A percentile compares a stretch with the other conserved stretches of the same genome.
phyloP scores from a whole-genome alignment of 2,888 invertebrate species.

The Rhamnusium bicolor region DNA sequence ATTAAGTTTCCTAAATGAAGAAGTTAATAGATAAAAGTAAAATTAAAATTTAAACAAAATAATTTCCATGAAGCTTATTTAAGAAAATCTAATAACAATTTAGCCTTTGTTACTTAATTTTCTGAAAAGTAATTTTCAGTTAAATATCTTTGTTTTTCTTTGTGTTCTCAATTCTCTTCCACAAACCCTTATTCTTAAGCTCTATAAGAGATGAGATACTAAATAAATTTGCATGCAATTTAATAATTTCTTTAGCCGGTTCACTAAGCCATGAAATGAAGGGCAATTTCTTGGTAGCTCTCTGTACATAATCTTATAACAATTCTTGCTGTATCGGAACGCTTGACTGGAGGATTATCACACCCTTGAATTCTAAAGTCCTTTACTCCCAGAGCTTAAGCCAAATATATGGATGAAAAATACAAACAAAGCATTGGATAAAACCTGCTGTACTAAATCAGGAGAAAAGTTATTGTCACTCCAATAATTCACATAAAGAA shows the following conservation, averaged over 20 bases:
- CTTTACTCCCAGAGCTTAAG: background rate
- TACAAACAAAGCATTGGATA: slow-evolving; percentile 20
- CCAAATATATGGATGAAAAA: slow-evolving; percentile 21
- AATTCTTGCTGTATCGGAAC: slow-evolving; percentile 27
- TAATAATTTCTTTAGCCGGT: slow-evolving; percentile 38
- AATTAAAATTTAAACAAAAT: background rate
- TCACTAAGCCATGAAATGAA: slow-evolving; percentile 39
- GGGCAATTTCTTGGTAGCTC: slow-evolving; percentile 39
- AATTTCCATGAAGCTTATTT: slow-evolving; percentile 4
- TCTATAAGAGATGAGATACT: slow-evolving; percentile 39
- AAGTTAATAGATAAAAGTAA: background rate
- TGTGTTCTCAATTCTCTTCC: slow-evolving; percentile 27
- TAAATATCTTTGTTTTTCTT: slow-evolving; percentile 37
- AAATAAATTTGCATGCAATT: slow-evolving; percentile 41
- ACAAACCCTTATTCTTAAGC: slow-evolving; percentile 11
- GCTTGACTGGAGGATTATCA: slow-evolving; percentile 29
- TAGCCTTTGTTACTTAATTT: slow-evolving; percentile 36
- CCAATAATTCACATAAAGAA: slow-evolving; percentile 12
- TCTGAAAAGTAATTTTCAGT: slow-evolving; percentile 35
- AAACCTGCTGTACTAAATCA: slow-evolving; percentile 16
- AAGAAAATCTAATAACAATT: slow-evolving; percentile 41
- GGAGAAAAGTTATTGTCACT: background rate
- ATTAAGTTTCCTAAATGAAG: background rate
- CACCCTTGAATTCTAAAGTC: slow-evolving; percentile 22
- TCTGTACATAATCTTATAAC: slow-evolving; percentile 29